Evolutionary conservation across 2,888 invertebrate species (phyloP), one percentile per base, ranked within the genome.

Genomic region (Bombylius discolor): DNA sequence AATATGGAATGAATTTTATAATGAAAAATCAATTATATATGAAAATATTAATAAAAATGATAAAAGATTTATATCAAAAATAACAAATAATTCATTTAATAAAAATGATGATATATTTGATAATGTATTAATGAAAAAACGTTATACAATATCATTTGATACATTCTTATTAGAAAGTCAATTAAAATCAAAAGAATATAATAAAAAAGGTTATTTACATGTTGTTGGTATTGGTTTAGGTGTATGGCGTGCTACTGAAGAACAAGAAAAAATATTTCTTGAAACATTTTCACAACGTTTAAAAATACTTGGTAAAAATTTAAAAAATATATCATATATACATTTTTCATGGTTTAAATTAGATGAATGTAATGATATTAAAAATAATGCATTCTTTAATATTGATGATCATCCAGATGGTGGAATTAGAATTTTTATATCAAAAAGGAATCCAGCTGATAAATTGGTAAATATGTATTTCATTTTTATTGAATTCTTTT

Each of bases 151-250:
- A 9, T 69, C 80, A 1, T 79, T 83, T 5, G 85, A 85, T 61
- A 78, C 79, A 11, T 72, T 82, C 36, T 66, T 85, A 3, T 63
- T 83, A 14, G 85, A 85, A 57, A 81, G 82, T 0, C 78, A 83
- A 58, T 69, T 73, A 0, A 72, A 84, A n/a, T 83, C 80, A 0
- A 68, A 68, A 12, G 70, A 70, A 0, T 72, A 67, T 5, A 75
- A 70, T 33, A 80, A 75, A 44, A 70, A 73, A 8, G 84, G 82
- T 0, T 85, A 77, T 62, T 62, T 85, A 1, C 84, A 85, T 67
- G 76, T 85, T 8, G 79, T 85, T 42, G 85, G 85, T 12, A 78
- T 81, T 48, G 83, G 83, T 50, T 67, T 82, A 14, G 85, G 85
- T 0, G 83, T 83, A 0, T 85, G 85, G 85, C 79, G 70, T 65